A percentile compares a stretch with the other conserved stretches of the same genome.
These are phyloP conservation scores for Microtus oregoni DNA, from an alignment of 2,113 vertebrate species.

Conservation along the genomic window DNA sequence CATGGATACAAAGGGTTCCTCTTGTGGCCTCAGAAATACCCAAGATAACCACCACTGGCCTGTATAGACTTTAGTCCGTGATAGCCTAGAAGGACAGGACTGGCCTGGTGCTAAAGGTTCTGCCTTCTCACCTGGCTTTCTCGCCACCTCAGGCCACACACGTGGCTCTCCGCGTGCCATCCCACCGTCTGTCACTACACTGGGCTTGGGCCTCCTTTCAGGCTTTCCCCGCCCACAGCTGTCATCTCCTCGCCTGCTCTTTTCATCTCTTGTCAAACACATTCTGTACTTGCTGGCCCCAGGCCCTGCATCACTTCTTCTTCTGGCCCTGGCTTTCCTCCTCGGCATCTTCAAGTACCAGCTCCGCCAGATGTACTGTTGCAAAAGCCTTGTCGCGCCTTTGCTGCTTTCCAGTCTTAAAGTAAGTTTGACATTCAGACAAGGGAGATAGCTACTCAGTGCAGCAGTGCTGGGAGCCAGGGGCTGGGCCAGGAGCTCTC, in stretches of 20 bases:
- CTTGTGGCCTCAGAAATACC: not conserved
- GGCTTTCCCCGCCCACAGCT: slow-evolving; percentile 67
- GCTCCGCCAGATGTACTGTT: not conserved
- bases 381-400: not conserved
- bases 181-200: slow-evolving; percentile 65
- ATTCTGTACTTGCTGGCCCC: slow-evolving; percentile 48
- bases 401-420: slow-evolving; percentile 37
- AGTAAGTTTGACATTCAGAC: slow-evolving; percentile 62
- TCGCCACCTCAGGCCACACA: not conserved
- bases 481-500: not conserved
- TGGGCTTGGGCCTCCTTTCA: not conserved
- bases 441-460: not conserved
- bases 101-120: not conserved
- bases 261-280: slow-evolving; percentile 70
- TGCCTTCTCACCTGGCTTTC: not conserved
- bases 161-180: not conserved
- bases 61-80: fast-evolving
- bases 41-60: not conserved
- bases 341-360: slow-evolving; percentile 26
- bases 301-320: slow-evolving; percentile 14
- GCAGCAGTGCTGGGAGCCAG: not conserved
- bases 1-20: not conserved
- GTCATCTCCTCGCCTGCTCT: slow-evolving; percentile 70
- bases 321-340: slow-evolving; percentile 56
- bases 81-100: not conserved